Evolutionary conservation across 1,140 invertebrate species (phyloP), one percentile per base, ranked within the genome.

Genomic region (Papilio helenus): DNA sequence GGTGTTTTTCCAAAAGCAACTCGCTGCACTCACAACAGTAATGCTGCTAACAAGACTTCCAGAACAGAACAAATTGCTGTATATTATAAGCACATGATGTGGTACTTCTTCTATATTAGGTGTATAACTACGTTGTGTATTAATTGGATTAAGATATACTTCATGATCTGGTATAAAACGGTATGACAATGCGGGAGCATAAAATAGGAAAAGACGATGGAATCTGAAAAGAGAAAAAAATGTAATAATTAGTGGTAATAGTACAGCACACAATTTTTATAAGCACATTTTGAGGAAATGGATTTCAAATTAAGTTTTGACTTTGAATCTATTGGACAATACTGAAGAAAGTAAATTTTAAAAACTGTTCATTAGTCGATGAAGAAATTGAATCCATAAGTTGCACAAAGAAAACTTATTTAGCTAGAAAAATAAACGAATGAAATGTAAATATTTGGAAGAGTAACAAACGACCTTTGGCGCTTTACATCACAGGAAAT

Each of bases 51-150:
- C 76, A 16, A 90, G 46, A 18, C 68, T 78, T 5, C 88, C 89
- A 2, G 88, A 89, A 46, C 89, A 90, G 76, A 84, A 90, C n/a
- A 80, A 77, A 20, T 65, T 80, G 29, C 42, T 82, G 71, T 89
- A 86, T 12, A 85, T 82, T 20, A 90, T 79, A 29, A 90, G 80
- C 12, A 81, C 85, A n/a, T 87, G 87, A 61, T 84, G 81, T 4
- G 87, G 87, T 2, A 84, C 51, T 12, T 80, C 80, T 23, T 8
- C 10, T 51, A 82, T 77, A 55, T 49, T 73, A 16, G 78, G 39
- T 12, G 68, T 49, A 9, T 76, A 14, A 10, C 76, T 76, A 2
- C 44, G 76, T 46, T 55, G 12, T 20, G 7, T 2, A 55, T 8
- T 55, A 2, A 55, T 55, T 2, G 51, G 51, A 55, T 20, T 55